Percentiles rank a stretch among this genome's conserved stretches.
Evolutionary conservation across 2,888 invertebrate species (phyloP).

Genomic region (Orthosia gothica): DNA sequence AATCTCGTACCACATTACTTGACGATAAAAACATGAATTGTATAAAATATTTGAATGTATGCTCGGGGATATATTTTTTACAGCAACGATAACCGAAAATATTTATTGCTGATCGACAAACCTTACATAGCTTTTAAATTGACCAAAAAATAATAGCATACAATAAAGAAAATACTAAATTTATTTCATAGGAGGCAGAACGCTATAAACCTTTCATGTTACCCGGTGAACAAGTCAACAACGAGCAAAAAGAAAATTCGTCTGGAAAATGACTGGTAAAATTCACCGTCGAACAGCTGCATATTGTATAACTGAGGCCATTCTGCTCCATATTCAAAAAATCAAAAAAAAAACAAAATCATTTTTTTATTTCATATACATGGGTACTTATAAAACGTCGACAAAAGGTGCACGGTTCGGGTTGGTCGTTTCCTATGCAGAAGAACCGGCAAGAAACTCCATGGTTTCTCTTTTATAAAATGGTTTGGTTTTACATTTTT

Average conservation of each 20-base stretch:
- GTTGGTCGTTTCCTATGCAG: too few relatives aligned
- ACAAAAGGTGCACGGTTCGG: too few relatives aligned
- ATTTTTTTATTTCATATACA: too few relatives aligned
- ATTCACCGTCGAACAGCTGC: background rate
- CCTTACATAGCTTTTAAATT: conserved; percentile 17
- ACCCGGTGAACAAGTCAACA: conserved; percentile 2
- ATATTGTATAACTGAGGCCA: conserved; percentile 12
- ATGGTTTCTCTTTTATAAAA: too few relatives aligned
- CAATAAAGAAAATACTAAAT: conserved; percentile 11
- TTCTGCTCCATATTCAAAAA: conserved; percentile 10
- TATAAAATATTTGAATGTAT: conserved; percentile 35
- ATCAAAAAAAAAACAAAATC: too few relatives aligned
- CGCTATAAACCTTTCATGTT: conserved; percentile 11
- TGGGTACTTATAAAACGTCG: too few relatives aligned
- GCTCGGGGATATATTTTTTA: conserved; percentile 27
- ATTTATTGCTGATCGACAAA: conserved; percentile 40
- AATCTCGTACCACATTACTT: conserved; percentile 38
- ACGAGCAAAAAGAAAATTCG: conserved; percentile 10
- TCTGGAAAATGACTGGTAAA: background rate
- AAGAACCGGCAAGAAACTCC: too few relatives aligned
- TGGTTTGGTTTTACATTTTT: too few relatives aligned
- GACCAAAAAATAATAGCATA: conserved; percentile 31
- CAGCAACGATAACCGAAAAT: conserved; percentile 28
- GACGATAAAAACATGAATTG: conserved; percentile 41
- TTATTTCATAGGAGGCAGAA: background rate